Percentiles rank a stretch among this genome's conserved stretches.
Conservation (phyloP, 2,888 invertebrate species). For the Pyrrhia umbra region DNA sequence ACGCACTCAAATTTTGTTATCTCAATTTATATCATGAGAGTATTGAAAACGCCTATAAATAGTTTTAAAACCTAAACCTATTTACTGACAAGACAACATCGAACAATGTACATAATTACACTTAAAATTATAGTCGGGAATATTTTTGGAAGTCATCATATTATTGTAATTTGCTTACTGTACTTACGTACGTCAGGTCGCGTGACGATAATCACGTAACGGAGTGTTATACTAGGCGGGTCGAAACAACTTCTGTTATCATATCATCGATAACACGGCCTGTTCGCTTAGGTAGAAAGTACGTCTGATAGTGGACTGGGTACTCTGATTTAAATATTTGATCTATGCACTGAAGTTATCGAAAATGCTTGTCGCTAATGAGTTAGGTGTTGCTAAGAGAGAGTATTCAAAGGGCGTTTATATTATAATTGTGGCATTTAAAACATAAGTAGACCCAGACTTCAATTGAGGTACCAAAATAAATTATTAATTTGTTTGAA, state of each 20-base stretch:
- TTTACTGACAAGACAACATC: slow-evolving; percentile 20
- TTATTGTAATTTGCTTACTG: slow-evolving; percentile 60
- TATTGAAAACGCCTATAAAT: slow-evolving; percentile 12
- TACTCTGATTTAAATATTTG: slow-evolving; percentile 59
- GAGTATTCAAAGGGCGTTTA: background rate
- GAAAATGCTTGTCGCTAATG: background rate
- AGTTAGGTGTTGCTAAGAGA: background rate
- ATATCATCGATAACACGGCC: slow-evolving; percentile 73
- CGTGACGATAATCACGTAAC: slow-evolving; percentile 78
- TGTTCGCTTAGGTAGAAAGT: slow-evolving; percentile 32
- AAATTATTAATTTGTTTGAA: background rate
- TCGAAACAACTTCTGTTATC: slow-evolving; percentile 75
- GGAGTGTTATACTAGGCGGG: slow-evolving; percentile 69
- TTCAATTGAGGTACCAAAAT: background rate
- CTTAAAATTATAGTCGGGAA: slow-evolving; percentile 19
- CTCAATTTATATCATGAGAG: too few species aligned
- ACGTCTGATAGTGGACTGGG: slow-evolving; percentile 64
- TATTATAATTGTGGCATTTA: too few species aligned
- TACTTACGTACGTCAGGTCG: slow-evolving; percentile 68
- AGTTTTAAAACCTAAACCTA: slow-evolving; percentile 1
- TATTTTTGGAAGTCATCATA: slow-evolving; percentile 73
- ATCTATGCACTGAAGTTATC: slow-evolving; percentile 10
- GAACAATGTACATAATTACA: slow-evolving; percentile 24
- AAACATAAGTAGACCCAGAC: too few species aligned
- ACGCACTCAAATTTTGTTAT: too few species aligned